Evolutionary conservation across 2,888 invertebrate species (phyloP).

Genomic region (Sarcophaga carnaria): DNA sequence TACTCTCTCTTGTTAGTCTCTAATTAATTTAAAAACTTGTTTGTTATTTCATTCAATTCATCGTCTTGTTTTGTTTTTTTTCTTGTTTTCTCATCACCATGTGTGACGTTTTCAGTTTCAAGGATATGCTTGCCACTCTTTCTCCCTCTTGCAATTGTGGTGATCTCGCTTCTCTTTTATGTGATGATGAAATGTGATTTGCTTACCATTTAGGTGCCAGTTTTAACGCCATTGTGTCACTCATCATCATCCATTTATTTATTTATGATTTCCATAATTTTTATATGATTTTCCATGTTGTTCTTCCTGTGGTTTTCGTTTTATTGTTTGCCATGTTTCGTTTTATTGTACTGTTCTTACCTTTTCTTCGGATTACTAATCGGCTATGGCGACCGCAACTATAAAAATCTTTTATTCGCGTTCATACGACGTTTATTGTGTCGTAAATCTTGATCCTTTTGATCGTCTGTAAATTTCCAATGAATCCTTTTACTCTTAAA

Average conservation of each 20-base stretch:
- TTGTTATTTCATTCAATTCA: background rate
- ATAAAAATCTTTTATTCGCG: conserved; percentile 22
- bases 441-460: background rate
- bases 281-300: conserved; percentile 52
- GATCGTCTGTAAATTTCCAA: conserved; percentile 50
- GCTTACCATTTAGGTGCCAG: conserved; percentile 47
- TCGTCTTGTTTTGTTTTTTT: too few species aligned
- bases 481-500: conserved; percentile 55
- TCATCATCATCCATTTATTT: conserved; percentile 3
- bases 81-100: too few species aligned
- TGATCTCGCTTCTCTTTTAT: background rate
- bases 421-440: background rate
- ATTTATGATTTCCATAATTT: conserved; percentile 65
- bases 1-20: conserved; percentile 15
- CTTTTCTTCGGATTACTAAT: conserved; percentile 27
- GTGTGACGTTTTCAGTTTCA: too few species aligned
- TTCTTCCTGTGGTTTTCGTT: conserved; percentile 60
- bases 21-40: conserved; percentile 29
- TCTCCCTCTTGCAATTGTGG: background rate
- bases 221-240: conserved; percentile 41
- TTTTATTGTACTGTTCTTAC: conserved; percentile 15
- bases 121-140: background rate
- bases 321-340: conserved; percentile 14
- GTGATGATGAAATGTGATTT: conserved; percentile 28
- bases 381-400: conserved; percentile 57